A percentile compares a stretch with the other conserved stretches of the same genome.
These are phyloP conservation scores for Leptoteleia sp. DNA, from an alignment of 1,140 invertebrate species.

Conservation along the genomic window DNA sequence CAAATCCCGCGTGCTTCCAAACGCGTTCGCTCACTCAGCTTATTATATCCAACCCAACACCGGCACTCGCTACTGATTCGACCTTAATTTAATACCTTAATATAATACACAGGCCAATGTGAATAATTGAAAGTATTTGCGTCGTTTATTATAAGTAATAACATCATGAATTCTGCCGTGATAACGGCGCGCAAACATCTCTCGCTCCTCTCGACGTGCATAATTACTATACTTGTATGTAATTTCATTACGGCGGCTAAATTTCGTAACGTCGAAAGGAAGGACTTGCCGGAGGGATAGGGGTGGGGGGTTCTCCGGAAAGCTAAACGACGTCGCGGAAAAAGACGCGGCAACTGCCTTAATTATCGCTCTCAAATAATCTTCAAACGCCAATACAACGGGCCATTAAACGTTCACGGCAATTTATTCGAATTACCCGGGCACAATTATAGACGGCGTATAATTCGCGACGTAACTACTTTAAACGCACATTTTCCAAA, in stretches of 20 bases:
- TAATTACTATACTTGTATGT: constrained; percentile 16
- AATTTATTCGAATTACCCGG: constrained; percentile 53
- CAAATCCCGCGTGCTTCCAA: no score
- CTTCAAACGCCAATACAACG: constrained; percentile 27
- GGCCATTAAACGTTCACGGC: constrained; percentile 35
- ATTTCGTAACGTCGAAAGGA: constrained; percentile 10
- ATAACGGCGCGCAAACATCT: constrained; percentile 19
- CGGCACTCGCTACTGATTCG: no score
- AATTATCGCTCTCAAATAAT: constrained; percentile 10
- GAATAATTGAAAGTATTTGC: neutral
- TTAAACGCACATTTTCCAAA: constrained; percentile 65
- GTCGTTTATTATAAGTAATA: constrained; percentile 11
- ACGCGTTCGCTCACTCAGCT: no score
- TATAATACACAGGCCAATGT: no score
- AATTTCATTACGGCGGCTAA: constrained; percentile 22
- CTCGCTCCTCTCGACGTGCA: constrained; percentile 5
- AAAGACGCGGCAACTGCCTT: neutral
- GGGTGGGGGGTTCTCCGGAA: no score
- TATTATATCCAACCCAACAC: no score
- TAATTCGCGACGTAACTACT: constrained; percentile 57
- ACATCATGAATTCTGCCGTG: constrained; percentile 13
- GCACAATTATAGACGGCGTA: constrained; percentile 43
- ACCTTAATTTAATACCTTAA: no score
- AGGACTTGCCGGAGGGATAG: neutral
- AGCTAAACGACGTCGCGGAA: no score